Evolutionary conservation across 2,113 vertebrate genomes (phyloP), one percentile per base, ranked within the genome.

Genomic region (Catagonus wagneri): DNA sequence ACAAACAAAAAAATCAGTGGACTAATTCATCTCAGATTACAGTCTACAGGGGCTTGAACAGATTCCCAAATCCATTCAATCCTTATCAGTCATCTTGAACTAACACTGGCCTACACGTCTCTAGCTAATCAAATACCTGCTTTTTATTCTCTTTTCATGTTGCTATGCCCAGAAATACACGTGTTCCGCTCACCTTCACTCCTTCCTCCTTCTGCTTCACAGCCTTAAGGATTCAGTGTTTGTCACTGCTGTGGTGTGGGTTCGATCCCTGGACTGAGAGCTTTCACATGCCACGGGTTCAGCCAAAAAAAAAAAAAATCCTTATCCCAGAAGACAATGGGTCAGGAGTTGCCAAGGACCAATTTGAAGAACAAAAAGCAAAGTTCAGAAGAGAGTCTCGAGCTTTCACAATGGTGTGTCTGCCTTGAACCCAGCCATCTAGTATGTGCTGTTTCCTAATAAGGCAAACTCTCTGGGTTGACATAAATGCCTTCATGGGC

Each of bases 401-500:
- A 27, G 60, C n/a, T 89, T 79, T 89, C 74, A 56, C 89, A 68
- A 44, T 14, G 54, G 14, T n/a, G 39, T 39, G 68, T 86, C 81
- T 93, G 61, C 27, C 80, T 88, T 97, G 95, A 96, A 94, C 90
- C 58, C 94, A 86, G 44, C 22, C 74, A 7, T 86, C 75, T 66
- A 93, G 72, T 65, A 56, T 50, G 60, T 68, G 58, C 86, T 89
- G 4, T 95, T 87, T 94, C 94, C 87, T 90, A 96, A 90, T 80
- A 96, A 96, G 36, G 39, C 90, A 89, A 91, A 89, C n/a, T 89
- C 74, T 79, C 71, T 22, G 50, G 56, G 25, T 68, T 83, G 68
- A 85, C 79, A 83, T 90, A 97, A 96, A 86, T 95, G 86, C 7
- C n/a, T 96, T 95, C 65, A 13, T 68, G 90, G 81, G 69, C 86